Evolutionary conservation across 2,113 vertebrate genomes (phyloP).

Genomic region (Perognathus longimembris): DNA sequence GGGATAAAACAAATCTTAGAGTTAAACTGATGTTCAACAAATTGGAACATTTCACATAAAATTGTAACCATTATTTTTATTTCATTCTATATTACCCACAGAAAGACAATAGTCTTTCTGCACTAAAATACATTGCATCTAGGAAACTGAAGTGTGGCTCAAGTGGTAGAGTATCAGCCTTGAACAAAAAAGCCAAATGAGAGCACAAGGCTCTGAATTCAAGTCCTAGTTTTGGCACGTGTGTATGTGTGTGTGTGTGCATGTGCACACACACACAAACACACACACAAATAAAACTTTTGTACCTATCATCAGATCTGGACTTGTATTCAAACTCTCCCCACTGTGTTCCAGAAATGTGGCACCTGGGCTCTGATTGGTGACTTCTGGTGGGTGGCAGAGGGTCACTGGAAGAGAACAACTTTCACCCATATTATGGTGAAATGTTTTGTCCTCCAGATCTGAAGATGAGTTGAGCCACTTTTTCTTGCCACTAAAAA

Average conservation of each 20-base stretch:
- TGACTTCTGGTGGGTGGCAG: not conserved
- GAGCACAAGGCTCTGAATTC: no score
- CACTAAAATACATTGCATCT: not conserved
- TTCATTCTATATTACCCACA: not conserved
- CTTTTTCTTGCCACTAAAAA: not conserved
- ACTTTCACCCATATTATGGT: not conserved
- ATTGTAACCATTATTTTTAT: not conserved
- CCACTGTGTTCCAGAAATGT: not conserved
- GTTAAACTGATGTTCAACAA: not conserved
- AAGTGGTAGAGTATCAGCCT: no score
- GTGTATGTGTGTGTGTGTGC: no score
- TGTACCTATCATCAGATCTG: not conserved
- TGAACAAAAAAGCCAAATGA: no score
- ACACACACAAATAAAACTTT: no score
- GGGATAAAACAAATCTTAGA: not conserved
- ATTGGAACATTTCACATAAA: not conserved
- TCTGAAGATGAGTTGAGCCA: not conserved
- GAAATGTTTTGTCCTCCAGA: not conserved
- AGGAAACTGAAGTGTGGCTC: no score
- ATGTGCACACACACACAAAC: no score
- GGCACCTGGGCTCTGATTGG: no score
- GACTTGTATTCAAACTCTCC: not conserved
- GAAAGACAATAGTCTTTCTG: not conserved
- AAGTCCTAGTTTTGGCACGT: no score
- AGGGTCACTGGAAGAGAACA: accelerated